Evolutionary conservation across 2,797 vertebrate species (phyloP), one percentile per base, ranked within the genome.

Genomic region (Okamejei kenojei): DNA sequence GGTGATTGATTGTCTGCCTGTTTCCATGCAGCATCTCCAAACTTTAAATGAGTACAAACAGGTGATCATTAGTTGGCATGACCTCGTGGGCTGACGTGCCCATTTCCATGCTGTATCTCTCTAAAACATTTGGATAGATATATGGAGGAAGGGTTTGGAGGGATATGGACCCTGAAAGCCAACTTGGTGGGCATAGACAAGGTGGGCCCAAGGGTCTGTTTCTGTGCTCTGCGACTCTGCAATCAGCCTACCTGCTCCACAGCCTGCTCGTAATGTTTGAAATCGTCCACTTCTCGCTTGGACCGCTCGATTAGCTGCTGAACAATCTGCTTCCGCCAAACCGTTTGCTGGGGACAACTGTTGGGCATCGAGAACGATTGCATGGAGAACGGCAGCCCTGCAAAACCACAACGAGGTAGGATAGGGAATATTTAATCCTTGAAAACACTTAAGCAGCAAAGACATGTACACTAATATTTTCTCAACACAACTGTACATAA

Each of bases 311-410:
- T 97, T 93, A 99, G 98, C 94, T 99, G 99, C 94, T 99, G 98
- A 80, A 98, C 98, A 95, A 99, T 99, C 96, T 99, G 98, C 94
- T 96, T 98, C 94, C 97, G 95, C 99, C 99, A 99, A 0, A 96
- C 96, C 0, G 98, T 97, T 0, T 98, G 98, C 96, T 99, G 98
- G 9, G 97, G 97, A 0, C 98, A 97, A 0, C 96, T 97, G 95
- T 98, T 96, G 19, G 98, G 98, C 94, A 98, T 95, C 88, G 97
- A 97, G 94, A 98, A 95, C 23, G 96, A 96, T 94, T 98, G 98
- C 94, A 97, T 94, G 0, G 97, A 98, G 35, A 80, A 32, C 2
- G 77, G 11, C 74, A 68, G 90, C 7, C 88, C 65, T 79, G 78
- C 29, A 90, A 90, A 81, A 93, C n/a, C 74, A 79, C 32, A 26